phyloP scores from a whole-genome alignment of 2,888 invertebrate species.

The Xanthorhoe spadicearia region DNA sequence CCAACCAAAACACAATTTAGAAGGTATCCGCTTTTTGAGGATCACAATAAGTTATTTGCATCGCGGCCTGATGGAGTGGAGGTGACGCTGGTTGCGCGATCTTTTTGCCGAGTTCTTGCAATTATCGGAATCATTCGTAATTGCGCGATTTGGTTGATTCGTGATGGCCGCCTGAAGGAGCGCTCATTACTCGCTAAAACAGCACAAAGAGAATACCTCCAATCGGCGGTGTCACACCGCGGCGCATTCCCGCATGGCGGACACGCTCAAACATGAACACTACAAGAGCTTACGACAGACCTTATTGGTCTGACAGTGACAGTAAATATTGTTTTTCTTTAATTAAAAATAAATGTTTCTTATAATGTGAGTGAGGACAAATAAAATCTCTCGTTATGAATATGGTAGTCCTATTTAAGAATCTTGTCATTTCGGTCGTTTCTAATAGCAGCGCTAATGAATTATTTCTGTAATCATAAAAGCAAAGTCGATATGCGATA shows the following conservation, averaged over 20 bases:
- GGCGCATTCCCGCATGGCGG: background rate
- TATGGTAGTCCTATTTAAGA: no score
- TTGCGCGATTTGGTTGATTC: constrained; percentile 10
- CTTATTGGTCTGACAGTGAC: background rate
- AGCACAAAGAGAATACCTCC: constrained; percentile 7
- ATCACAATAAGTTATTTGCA: constrained; percentile 47
- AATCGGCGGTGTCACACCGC: constrained; percentile 1
- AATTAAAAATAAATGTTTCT: no score
- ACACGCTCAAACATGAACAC: no score
- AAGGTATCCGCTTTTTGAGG: constrained; percentile 48
- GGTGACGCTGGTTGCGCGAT: constrained; percentile 27
- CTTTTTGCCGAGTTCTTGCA: constrained; percentile 33
- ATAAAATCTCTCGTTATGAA: no score
- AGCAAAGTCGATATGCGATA: no score
- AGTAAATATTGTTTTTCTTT: background rate
- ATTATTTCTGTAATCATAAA: no score
- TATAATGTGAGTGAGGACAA: no score
- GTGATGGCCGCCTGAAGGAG: constrained; percentile 10
- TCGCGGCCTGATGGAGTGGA: constrained; percentile 36
- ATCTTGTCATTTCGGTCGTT: no score
- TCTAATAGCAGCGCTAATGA: no score
- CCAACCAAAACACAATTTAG: constrained; percentile 40
- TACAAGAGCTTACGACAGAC: no score
- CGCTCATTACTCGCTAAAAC: constrained; percentile 15
- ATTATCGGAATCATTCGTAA: constrained; percentile 22